Percentiles rank a stretch among this genome's conserved stretches.
These are phyloP conservation scores for Scaptodrosophila latifasciaeformis DNA, from an alignment of 2,888 invertebrate genomes.

Conservation along the genomic window DNA sequence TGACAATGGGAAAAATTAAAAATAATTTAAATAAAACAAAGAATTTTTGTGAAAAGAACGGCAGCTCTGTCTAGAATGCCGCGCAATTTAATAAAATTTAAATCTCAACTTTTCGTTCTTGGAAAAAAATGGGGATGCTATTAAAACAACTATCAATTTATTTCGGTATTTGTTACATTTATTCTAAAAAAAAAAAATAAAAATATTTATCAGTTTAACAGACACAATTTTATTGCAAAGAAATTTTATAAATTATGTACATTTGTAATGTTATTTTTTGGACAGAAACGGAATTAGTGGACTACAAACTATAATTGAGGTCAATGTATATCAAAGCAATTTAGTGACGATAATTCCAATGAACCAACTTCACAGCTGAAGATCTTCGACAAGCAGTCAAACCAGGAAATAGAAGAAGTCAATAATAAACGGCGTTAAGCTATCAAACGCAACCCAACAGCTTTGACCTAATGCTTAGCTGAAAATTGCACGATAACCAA, in stretches of 20 bases:
- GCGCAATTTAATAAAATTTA: too few relatives aligned
- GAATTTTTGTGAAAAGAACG: too few relatives aligned
- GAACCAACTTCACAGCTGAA: background rate
- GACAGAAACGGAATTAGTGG: background rate
- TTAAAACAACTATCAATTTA: too few relatives aligned
- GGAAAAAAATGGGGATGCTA: too few relatives aligned
- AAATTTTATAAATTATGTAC: background rate
- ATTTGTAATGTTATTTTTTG: background rate
- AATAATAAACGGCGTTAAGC: slow-evolving; percentile 20
- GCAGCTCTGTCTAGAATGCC: too few relatives aligned
- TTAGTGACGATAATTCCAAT: slow-evolving; percentile 43
- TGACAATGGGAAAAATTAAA: too few relatives aligned
- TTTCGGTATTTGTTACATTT: too few relatives aligned
- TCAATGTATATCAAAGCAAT: slow-evolving; percentile 47
- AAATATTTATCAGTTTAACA: too few relatives aligned
- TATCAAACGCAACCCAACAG: slow-evolving; percentile 33
- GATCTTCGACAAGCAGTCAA: slow-evolving; percentile 37
- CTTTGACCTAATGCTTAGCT: slow-evolving; percentile 34
- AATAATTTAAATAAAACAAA: too few relatives aligned
- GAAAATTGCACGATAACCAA: slow-evolving; percentile 51
- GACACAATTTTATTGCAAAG: background rate
- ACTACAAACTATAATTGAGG: slow-evolving; percentile 34
- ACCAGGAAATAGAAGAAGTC: slow-evolving; percentile 54
- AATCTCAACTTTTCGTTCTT: too few relatives aligned
- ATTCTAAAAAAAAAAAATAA: too few relatives aligned